Conservation (phyloP, 2,113 vertebrate genomes). For the Polypterus bichir region DNA sequence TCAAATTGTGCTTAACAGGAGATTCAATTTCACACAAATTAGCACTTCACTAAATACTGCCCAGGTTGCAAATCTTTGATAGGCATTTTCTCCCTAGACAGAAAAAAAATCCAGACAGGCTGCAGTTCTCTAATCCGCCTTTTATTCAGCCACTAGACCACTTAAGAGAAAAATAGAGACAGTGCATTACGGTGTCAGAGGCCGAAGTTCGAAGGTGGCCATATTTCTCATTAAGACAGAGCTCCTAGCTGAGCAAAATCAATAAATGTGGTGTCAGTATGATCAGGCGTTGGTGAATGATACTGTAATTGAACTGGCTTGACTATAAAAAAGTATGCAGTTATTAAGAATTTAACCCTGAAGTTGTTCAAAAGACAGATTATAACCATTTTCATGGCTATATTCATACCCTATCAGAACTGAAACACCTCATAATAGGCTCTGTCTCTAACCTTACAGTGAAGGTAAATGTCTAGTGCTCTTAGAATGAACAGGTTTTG, state of each 20-base stretch:
- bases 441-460: constrained; percentile 11
- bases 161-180: constrained; percentile 51
- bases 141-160: constrained; percentile 36
- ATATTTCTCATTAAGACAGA: constrained; percentile 52
- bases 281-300: constrained; percentile 43
- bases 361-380: constrained; percentile 4
- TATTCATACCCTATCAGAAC: constrained; percentile 8
- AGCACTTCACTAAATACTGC: not conserved
- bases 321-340: not conserved
- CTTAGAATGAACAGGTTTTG: constrained; percentile 5
- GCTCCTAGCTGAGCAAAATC: constrained; percentile 40
- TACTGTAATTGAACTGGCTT: constrained; percentile 46
- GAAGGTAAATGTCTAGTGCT: constrained; percentile 13
- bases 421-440: constrained; percentile 12
- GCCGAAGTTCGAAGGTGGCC: constrained; percentile 44
- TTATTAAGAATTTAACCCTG: constrained; percentile 9
- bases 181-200: constrained; percentile 42
- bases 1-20: not conserved
- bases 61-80: constrained; percentile 1
- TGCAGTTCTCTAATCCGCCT: constrained; percentile 32
- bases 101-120: constrained; percentile 10
- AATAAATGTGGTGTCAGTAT: constrained; percentile 48
- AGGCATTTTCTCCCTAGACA: constrained; percentile 11
- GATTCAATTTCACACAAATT: not conserved
- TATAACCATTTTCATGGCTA: constrained; percentile 6